These are phyloP conservation scores for Podarcis siculus DNA, from an alignment of 2,797 vertebrate genomes.

Conservation along the genomic window DNA sequence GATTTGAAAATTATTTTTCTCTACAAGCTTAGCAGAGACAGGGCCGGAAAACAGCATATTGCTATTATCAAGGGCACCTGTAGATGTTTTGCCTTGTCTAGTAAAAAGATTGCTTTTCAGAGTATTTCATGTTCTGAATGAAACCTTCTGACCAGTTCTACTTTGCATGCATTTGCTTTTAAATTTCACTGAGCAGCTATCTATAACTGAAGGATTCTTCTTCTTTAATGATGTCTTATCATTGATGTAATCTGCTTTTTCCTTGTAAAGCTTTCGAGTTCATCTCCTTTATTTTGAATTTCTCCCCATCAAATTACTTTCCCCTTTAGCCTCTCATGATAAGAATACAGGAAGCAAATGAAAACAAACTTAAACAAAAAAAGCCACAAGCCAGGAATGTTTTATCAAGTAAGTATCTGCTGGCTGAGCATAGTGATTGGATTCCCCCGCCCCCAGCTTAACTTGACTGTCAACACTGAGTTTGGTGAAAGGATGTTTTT, in stretches of 20 bases:
- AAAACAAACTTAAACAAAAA: not conserved
- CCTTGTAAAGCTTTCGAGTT: constrained; percentile 6
- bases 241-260: not conserved
- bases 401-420: not conserved
- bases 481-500: not conserved
- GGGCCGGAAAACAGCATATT: not conserved
- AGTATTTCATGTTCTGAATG: not conserved
- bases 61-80: fast-evolving
- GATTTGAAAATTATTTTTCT: not conserved
- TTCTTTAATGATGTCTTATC: constrained; percentile 4
- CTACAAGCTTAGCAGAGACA: not conserved
- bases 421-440: not conserved
- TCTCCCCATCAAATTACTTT: not conserved
- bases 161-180: not conserved
- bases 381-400: not conserved
- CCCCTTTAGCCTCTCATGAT: constrained; percentile 6
- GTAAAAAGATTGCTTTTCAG: not conserved
- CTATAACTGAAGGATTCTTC: not conserved
- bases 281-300: not conserved
- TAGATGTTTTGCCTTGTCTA: not conserved
- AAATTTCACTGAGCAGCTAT: not conserved
- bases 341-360: not conserved
- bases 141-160: not conserved
- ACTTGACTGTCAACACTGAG: not conserved
- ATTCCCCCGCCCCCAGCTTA: not conserved